Conservation (phyloP, 2,888 invertebrate genomes). For the Trisateles emortualis region DNA sequence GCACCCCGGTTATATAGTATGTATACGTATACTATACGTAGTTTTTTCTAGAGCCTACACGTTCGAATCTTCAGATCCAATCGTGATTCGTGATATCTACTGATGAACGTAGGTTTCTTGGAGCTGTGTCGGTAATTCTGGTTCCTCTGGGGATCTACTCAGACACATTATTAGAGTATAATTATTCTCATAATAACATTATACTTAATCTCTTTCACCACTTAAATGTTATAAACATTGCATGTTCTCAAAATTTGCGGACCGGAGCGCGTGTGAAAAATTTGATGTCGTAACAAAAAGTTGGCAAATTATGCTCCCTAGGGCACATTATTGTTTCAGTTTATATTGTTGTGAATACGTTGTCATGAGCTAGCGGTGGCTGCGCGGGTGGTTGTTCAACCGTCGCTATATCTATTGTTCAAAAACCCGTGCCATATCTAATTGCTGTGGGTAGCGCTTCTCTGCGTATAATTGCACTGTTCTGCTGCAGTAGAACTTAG, state of each 20-base stretch:
- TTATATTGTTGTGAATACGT: slow-evolving; percentile 46
- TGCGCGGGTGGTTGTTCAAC: slow-evolving; percentile 37
- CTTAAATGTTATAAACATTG: slow-evolving; percentile 1
- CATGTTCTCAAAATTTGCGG: slow-evolving; percentile 4
- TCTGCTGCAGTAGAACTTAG: slow-evolving; percentile 52
- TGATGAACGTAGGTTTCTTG: no score
- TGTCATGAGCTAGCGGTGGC: slow-evolving; percentile 33
- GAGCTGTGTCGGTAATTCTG: no score
- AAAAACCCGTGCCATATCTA: slow-evolving; percentile 54
- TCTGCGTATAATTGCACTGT: slow-evolving; percentile 57
- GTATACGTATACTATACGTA: no score
- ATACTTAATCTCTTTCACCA: not conserved
- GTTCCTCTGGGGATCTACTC: no score
- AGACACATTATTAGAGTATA: no score
- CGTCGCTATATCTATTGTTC: slow-evolving; percentile 53
- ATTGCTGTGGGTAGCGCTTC: slow-evolving; percentile 57
- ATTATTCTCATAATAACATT: no score
- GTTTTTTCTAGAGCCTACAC: no score
- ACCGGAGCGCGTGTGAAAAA: slow-evolving; percentile 8
- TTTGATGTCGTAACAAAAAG: slow-evolving; percentile 24
- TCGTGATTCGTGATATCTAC: no score
- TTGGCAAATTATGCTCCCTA: slow-evolving; percentile 31
- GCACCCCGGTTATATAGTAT: no score
- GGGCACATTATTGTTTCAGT: slow-evolving; percentile 39
- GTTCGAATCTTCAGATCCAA: no score